phyloP scores from a whole-genome alignment of 2,888 invertebrate genomes.

The Tinea semifulvella region DNA sequence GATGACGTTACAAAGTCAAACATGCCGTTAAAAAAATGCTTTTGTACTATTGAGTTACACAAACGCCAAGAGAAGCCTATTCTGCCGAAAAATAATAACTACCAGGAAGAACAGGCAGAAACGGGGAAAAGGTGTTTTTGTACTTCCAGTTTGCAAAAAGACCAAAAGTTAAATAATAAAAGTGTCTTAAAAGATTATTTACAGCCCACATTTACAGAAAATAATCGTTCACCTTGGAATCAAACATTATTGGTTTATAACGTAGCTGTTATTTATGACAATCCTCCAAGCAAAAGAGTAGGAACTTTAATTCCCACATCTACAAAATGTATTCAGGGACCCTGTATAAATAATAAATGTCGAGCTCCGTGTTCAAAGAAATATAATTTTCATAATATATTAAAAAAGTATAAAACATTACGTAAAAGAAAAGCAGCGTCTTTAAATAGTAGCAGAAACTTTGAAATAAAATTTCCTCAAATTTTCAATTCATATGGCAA shows the following conservation, averaged over 20 bases:
- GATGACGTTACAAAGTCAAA: not conserved
- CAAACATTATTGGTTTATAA: not conserved
- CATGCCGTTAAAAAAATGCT: slow-evolving; percentile 3
- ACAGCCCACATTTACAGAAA: not conserved
- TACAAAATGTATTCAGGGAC: not conserved
- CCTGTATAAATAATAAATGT: not conserved
- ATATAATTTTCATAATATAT: too few species aligned
- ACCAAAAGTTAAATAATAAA: not conserved
- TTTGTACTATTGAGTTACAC: slow-evolving; percentile 12
- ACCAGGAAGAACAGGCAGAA: too few species aligned
- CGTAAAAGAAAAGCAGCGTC: too few species aligned
- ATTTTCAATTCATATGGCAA: too few species aligned
- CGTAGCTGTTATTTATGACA: not conserved
- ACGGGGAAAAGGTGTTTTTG: too few species aligned
- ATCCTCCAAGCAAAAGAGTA: not conserved
- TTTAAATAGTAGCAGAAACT: too few species aligned
- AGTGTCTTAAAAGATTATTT: not conserved
- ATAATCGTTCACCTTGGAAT: not conserved
- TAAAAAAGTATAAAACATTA: too few species aligned
- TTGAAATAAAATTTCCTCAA: too few species aligned
- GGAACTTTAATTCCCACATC: not conserved
- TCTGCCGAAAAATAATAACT: too few species aligned
- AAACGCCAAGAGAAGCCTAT: too few species aligned
- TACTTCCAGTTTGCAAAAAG: too few species aligned
- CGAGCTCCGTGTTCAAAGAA: not conserved